These are phyloP conservation scores for Hydractinia symbiolongicarpus DNA, from an alignment of 30 jellyfish, hydroid and myxozoan genomes.

Conservation along the genomic window DNA sequence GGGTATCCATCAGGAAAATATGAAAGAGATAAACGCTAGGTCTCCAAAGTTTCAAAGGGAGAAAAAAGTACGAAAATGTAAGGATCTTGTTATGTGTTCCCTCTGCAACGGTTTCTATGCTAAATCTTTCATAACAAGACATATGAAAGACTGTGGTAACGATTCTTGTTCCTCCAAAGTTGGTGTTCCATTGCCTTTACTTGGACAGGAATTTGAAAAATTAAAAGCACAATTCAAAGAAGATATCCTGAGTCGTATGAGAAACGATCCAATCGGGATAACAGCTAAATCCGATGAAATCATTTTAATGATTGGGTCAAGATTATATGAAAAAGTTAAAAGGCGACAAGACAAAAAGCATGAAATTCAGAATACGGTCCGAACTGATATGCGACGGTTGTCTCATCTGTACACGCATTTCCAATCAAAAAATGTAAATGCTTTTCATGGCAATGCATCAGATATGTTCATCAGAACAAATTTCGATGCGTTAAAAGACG, in stretches of 20 bases:
- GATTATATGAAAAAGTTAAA: constrained; percentile 1
- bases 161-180: constrained; percentile 4
- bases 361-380: constrained; percentile 20
- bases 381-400: constrained; percentile 32
- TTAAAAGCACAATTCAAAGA: constrained; percentile 5
- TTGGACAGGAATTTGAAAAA: constrained; percentile 10
- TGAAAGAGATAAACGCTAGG: constrained; percentile 2
- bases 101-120: constrained; percentile 14
- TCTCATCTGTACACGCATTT: constrained; percentile 15
- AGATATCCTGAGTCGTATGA: background rate
- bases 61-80: constrained; percentile 8
- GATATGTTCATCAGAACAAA: constrained; percentile 20
- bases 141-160: constrained; percentile 21
- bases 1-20: constrained; percentile 4
- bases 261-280: constrained; percentile 16
- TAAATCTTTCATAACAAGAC: constrained; percentile 2
- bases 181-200: constrained; percentile 3
- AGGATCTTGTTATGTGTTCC: constrained; percentile 9
- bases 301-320: constrained; percentile 21
- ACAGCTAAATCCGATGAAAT: constrained; percentile 1
- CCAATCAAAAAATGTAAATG: background rate
- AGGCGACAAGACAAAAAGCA: background rate
- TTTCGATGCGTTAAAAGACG: constrained; percentile 9
- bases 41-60: constrained; percentile 23
- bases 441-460: no score